Evolutionary conservation across 2,113 vertebrate genomes (phyloP), one percentile per base, ranked within the genome.

Genomic region (Pycnonotus jocosus): DNA sequence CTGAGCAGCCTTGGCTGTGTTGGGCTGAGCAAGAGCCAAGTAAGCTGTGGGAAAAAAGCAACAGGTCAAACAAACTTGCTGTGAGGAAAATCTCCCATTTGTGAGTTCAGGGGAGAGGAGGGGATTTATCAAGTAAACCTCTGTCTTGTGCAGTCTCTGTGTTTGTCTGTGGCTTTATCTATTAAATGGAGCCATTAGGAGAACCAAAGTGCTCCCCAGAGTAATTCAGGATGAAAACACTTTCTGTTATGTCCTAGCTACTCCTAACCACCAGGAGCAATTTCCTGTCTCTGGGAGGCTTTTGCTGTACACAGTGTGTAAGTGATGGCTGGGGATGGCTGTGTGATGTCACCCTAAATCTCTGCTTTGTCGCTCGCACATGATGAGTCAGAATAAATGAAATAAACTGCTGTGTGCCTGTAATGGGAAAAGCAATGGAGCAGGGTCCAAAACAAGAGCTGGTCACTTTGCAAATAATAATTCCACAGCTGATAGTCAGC

Each of bases 351-450:
- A 5, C 62, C 53, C 73, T 92, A 92, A 92, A 93, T 92, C 95
- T 94, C 53, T 44, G 20, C 60, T 90, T 78, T 71, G 35, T 90
- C 0, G 0, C 0, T 88, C 0, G 0, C 0, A 0, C 23, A 12
- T 47, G 65, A n/a, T n/a, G 61, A 51, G n/a, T 57, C 87, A 84
- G 72, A 88, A 79, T 85, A 89, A 89, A 95, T 25, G 9, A 57
- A 92, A 57, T 93, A 89, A 91, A 89, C 51, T 79, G 69, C 4
- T 0, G 1, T 40, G n/a, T 61, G 65, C 62, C 1, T 0, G 35
- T 81, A 92, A 89, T 81, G 61, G 40, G 45, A 91, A 93, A 96
- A 93, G 57, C 83, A 93, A 58, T 48, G 80, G 92, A 91, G 65
- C 73, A 81, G 62, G 42, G 40, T 50, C 53, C 60, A 87, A 68